Conservation (phyloP, 2,888 invertebrate genomes). For the Lissonota sp. region DNA sequence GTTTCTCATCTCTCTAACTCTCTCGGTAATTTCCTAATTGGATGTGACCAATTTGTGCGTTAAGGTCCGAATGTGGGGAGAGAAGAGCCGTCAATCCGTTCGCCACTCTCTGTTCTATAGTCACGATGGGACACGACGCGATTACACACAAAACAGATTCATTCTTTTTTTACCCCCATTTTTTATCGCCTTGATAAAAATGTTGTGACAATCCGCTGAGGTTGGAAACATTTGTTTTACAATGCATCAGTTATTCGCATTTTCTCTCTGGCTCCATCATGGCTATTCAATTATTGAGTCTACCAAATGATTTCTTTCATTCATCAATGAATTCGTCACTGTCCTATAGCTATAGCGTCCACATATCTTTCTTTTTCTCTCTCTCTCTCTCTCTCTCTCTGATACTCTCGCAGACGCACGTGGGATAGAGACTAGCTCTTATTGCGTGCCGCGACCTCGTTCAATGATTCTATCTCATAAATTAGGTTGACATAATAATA, state of each 20-base stretch:
- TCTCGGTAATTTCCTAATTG: constrained; percentile 71
- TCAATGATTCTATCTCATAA: too few species aligned
- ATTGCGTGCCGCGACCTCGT: constrained; percentile 1
- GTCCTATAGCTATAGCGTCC: too few species aligned
- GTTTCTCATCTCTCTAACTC: constrained; percentile 43
- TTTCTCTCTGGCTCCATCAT: not conserved
- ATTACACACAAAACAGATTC: constrained; percentile 26
- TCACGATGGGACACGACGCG: constrained; percentile 35
- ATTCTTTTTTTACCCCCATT: constrained; percentile 5
- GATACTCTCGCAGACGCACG: constrained; percentile 2
- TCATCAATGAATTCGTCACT: constrained; percentile 73
- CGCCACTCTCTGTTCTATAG: constrained; percentile 48
- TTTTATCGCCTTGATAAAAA: not conserved
- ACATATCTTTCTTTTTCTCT: too few species aligned
- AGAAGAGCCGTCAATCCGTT: constrained; percentile 52
- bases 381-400: too few species aligned
- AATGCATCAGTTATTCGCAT: too few species aligned
- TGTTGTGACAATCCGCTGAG: not conserved
- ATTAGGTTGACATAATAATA: too few species aligned
- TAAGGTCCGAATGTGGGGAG: constrained; percentile 62
- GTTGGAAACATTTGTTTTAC: not conserved
- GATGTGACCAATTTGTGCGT: constrained; percentile 75
- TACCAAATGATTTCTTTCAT: constrained; percentile 62
- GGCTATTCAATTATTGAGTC: not conserved
- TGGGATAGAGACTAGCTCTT: constrained; percentile 27